Conservation (phyloP, 2,797 vertebrate genomes). For the Clamator glandarius region DNA sequence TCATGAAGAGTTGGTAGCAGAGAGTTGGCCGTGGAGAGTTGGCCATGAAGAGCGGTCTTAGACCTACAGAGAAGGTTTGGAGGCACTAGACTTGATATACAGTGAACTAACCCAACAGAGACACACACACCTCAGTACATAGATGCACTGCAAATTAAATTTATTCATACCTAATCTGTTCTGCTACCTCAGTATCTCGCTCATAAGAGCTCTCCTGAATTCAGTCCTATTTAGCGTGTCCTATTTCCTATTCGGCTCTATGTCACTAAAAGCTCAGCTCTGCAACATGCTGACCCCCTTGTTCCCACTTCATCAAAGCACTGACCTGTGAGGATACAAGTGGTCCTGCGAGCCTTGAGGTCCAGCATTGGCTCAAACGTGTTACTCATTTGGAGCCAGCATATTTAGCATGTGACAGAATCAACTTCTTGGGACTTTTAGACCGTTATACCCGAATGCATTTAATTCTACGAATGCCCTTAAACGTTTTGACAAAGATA, state of each 20-base stretch:
- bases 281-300: neutral
- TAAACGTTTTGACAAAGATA: neutral
- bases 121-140: rapidly evolving
- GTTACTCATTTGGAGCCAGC: neutral
- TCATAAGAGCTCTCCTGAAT: neutral
- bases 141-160: no score
- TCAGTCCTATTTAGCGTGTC: neutral
- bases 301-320: neutral
- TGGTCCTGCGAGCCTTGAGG: neutral
- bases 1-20: no score
- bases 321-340: constrained; percentile 10
- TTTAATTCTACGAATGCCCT: neutral
- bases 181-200: neutral
- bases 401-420: neutral
- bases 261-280: neutral
- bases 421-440: neutral
- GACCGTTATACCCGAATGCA: neutral
- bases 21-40: no score
- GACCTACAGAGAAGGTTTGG: neutral
- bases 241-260: neutral
- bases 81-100: neutral
- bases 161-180: neutral
- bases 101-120: neutral
- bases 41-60: no score
- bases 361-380: neutral